Evolutionary conservation across 2,113 vertebrate genomes (phyloP).

Genomic region (Anser brachyrhynchus): DNA sequence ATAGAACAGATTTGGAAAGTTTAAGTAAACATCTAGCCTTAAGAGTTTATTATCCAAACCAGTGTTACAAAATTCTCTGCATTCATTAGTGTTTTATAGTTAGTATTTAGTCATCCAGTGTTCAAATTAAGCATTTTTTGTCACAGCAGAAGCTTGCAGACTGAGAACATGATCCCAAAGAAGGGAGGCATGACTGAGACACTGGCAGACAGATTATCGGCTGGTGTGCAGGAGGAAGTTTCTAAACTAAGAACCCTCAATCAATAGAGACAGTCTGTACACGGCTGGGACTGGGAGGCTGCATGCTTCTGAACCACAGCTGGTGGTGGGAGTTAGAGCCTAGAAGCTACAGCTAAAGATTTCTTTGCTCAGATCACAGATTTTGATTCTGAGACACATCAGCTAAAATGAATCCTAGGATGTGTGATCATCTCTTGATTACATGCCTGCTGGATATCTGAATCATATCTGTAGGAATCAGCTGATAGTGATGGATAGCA

Average conservation of each 20-base stretch:
- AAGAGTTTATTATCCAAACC: not conserved
- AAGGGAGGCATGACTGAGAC: not conserved
- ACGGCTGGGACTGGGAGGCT: not conserved
- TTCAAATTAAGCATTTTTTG: constrained; percentile 45
- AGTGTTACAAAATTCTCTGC: not conserved
- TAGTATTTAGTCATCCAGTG: constrained; percentile 24
- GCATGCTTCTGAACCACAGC: not conserved
- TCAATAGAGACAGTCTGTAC: not conserved
- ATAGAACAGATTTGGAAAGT: not conserved
- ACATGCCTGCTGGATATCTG: not conserved
- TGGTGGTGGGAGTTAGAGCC: not conserved
- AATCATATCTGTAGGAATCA: not conserved
- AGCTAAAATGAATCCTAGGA: not conserved
- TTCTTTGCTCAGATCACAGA: not conserved
- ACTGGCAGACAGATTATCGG: constrained; percentile 18
- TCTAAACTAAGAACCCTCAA: not conserved
- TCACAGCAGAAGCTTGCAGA: not conserved
- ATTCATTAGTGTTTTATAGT: not conserved
- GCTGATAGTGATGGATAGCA: not conserved
- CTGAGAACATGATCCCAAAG: not conserved
- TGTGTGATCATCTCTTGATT: not conserved
- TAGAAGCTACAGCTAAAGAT: not conserved
- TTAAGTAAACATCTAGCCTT: not conserved
- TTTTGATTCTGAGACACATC: not conserved
- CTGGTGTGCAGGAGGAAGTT: not conserved